Evolutionary conservation across 2,113 vertebrate species (phyloP).

Genomic region (Anguilla rostrata): DNA sequence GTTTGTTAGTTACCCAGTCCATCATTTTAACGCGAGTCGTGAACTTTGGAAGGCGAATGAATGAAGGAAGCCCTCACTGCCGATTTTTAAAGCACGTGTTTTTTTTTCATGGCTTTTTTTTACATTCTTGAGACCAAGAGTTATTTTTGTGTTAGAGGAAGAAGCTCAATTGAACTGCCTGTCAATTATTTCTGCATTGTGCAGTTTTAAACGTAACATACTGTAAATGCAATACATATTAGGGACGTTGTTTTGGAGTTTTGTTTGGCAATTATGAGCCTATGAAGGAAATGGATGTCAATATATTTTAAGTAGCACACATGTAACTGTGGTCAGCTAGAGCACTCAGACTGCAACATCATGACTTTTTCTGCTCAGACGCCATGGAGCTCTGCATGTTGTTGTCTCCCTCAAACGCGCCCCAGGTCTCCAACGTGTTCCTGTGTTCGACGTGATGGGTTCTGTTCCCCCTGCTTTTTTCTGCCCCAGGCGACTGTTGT

Average conservation of each 20-base stretch:
- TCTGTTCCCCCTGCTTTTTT: slow-evolving; percentile 14
- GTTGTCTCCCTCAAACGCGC: neutral
- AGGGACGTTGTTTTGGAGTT: too few relatives aligned
- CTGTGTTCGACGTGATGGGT: neutral
- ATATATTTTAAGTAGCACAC: too few relatives aligned
- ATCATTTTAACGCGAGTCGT: neutral
- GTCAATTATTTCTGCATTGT: too few relatives aligned
- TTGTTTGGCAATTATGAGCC: too few relatives aligned
- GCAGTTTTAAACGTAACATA: too few relatives aligned
- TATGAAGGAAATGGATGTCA: too few relatives aligned
- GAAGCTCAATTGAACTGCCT: neutral
- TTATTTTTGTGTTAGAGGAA: neutral
- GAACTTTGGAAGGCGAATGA: neutral
- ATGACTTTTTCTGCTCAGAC: neutral
- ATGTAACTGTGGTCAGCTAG: too few relatives aligned
- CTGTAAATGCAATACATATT: too few relatives aligned
- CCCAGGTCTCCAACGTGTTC: neutral
- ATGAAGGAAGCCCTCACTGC: neutral
- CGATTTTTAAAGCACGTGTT: neutral
- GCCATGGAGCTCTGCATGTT: neutral
- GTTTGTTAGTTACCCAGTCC: neutral
- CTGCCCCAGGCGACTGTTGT: slow-evolving; percentile 34
- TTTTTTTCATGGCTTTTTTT: too few relatives aligned
- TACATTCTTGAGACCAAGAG: too few relatives aligned
- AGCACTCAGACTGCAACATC: too few relatives aligned